Percentiles rank a stretch among this genome's conserved stretches.
These are phyloP conservation scores for Cabera pusaria DNA, from an alignment of 2,888 invertebrate species.

Conservation along the genomic window DNA sequence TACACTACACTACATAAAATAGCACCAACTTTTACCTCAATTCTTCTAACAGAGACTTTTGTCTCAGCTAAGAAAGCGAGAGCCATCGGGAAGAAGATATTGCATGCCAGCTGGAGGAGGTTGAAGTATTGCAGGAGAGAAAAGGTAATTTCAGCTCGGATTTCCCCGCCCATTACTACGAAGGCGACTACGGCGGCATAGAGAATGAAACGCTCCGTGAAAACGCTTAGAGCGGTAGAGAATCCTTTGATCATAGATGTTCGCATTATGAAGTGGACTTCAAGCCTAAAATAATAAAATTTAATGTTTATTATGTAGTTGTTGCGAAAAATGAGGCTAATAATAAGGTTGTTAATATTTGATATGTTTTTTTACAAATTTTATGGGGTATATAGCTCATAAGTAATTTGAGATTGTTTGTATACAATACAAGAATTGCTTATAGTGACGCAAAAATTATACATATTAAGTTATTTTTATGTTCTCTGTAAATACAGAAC, in stretches of 20 bases:
- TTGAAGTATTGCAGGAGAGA: slow-evolving; percentile 91
- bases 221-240: slow-evolving; percentile 87
- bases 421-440: too few species aligned
- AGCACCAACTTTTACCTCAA: slow-evolving; percentile 73
- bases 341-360: too few species aligned
- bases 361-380: too few species aligned
- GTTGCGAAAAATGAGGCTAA: too few species aligned
- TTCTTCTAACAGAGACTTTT: slow-evolving; percentile 83
- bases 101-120: slow-evolving; percentile 86
- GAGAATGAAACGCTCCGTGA: slow-evolving; percentile 92
- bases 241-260: slow-evolving; percentile 87
- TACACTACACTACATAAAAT: background rate
- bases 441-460: too few species aligned
- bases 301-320: too few species aligned
- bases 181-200: slow-evolving; percentile 91
- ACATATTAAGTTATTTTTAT: too few species aligned
- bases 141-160: slow-evolving; percentile 87
- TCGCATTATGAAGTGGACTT: slow-evolving; percentile 86
- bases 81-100: slow-evolving; percentile 85
- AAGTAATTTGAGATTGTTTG: too few species aligned
- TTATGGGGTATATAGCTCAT: too few species aligned
- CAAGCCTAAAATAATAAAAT: slow-evolving; percentile 79
- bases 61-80: slow-evolving; percentile 85
- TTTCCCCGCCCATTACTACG: slow-evolving; percentile 85
- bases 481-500: too few species aligned